Evolutionary conservation across 2,113 vertebrate genomes (phyloP), one percentile per base, ranked within the genome.

Genomic region (Penelope pileata): DNA sequence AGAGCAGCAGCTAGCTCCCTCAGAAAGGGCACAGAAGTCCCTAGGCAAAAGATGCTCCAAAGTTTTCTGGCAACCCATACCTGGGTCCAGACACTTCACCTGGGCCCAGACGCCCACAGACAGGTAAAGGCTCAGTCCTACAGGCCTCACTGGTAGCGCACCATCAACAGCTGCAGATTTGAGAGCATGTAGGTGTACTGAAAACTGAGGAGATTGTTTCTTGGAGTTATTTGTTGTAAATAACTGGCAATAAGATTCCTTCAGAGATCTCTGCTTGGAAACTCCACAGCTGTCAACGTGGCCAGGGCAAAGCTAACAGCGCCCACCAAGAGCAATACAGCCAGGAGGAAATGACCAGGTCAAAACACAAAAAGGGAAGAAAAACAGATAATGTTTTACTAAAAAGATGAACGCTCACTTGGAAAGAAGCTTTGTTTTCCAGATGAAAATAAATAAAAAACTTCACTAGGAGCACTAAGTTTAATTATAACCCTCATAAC

Each of bases 111-210:
- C 23, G 34, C 22, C 19, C 40, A 10, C 3, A 42, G 48, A n/a
- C 9, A 6, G 3, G 2, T 26, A 16, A 36, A 36, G 47, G 30
- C 50, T 64, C 59, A 36, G 59, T 6, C 59, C 69, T 51, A 8
- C 21, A 2, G 0, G 1, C 64, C 6, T 11, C 9, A 7, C 14
- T 9, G 32, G 63, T 11, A n/a, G 18, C 0, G 4, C 29, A 58
- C 21, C 51, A 50, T 15, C 9, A 42, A 34, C 21, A 1, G 16
- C 30, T 27, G 51, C 51, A 51, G 40, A 7, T 17, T 48, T 51
- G 23, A 38, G 60, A 40, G 36, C 12, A 12, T 0, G 1, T 2
- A 26, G 47, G 32, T 45, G 22, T 62, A 62, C 11, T 5, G 13
- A 47, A 84, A 62, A 42, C 32, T 2, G 1, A 53, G 50, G 51